Evolutionary conservation across 1,140 invertebrate genomes (phyloP), one percentile per base, ranked within the genome.

Genomic region (Drosophila biarmipes): DNA sequence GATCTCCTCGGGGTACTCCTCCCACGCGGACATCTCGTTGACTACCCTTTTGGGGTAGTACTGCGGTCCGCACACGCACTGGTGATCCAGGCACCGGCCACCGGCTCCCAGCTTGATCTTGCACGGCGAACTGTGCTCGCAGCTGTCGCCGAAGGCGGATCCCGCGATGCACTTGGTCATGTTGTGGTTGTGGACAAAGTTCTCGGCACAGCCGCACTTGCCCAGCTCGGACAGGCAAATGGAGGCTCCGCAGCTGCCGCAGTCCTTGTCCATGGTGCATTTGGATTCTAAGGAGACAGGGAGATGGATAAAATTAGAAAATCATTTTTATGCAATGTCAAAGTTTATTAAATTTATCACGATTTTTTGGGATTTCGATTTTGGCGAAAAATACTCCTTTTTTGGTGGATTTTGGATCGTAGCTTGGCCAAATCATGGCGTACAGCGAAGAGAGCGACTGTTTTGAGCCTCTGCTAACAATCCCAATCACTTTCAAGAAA

Each of bases 131-230:
- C 38, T 63, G 12, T 48, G 62, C 0, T 63, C 61, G 21, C 84
- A 87, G 21, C 11, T 52, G n/a, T 55, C 54, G 6, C 55, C 51
- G 19, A 64, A 68, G 0, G 2, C 11, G 2, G 37, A 51, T 1
- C 55, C 73, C 6, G 43, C 3, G 11, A 80, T 29, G 64, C 90
- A 91, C 24, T 46, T 45, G 34, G 64, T 73, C 67, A 62, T 59
- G 38, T 86, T 80, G 5, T 29, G 57, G 40, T 75, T 61, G 46
- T 68, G 66, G 0, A 90, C 80, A 21, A 53, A 55, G 15, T 51
- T 46, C 0, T 4, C 6, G 3, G 14, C 29, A 21, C 90, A 91
- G 40, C 55, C 72, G 53, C 90, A 91, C 17, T 84, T 73, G 4
- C 59, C 34, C 0, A 48, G 0, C 6, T 52, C 12, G 0, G 48